Evolutionary conservation across 2,797 vertebrate species (phyloP), one percentile per base, ranked within the genome.

Genomic region (Nannoperca obscura): DNA sequence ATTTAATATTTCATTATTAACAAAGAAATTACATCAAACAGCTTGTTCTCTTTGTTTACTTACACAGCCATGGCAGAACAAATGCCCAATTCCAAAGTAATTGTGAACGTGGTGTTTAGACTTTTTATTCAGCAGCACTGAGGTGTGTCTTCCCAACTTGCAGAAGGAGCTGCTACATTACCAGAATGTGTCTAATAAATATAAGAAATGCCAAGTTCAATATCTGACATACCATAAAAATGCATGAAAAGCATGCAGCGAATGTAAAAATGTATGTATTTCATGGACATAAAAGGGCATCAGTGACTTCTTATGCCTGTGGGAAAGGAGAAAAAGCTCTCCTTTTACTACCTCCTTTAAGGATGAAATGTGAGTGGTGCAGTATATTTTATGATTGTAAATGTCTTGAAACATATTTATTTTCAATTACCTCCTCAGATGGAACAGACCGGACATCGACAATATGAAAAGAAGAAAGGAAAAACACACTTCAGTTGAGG

Each of bases 371-470:
- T 69, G 30, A 32, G 24, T 22, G 36, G 20, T 49, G 7, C 27
- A 5, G 1, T 66, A 12, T 58, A 58, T 82, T 76, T 67, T 58
- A 32, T 67, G 17, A 55, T 54, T 70, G 66, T 57, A 64, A 83
- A 66, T 81, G 27, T 82, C 27, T 62, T 84, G 17, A 76, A 61
- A 66, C 49, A 19, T 64, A 55, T 79, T 62, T 74, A 49, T 87
- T 66, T 84, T 19, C 17, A 30, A 49, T 92, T 65, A 89, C 78
- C 75, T 81, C 82, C 88, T 87, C 95, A 98, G 97, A 98, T 90
- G 97, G 97, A 93, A 96, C 97, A 89, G 97, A 98, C 94, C 96
- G 97, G 92, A 98, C 97, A 76, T 98, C 97, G 68, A 98, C 97
- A 85, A 98, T 98, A 95, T 98, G 95, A 98, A 93, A 90, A 82